These are phyloP conservation scores for Thereva unica DNA, from an alignment of 2,888 invertebrate species.

Conservation along the genomic window DNA sequence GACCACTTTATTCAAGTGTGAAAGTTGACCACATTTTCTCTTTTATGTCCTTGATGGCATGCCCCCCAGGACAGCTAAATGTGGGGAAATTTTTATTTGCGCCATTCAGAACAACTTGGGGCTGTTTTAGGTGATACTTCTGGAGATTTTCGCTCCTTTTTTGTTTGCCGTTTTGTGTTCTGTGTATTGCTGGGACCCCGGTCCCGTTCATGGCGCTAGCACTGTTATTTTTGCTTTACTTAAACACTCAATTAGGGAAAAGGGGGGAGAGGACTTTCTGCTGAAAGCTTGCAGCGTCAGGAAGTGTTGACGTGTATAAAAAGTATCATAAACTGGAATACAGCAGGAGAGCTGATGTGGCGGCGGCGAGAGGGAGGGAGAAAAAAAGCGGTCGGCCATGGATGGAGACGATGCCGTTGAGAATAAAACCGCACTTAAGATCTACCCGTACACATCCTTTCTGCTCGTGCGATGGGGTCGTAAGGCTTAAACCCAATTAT, in stretches of 20 bases:
- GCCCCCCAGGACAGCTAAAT: slow-evolving; percentile 40
- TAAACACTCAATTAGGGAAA: slow-evolving; percentile 33
- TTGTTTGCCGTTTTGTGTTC: neutral
- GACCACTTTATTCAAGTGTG: slow-evolving; percentile 43
- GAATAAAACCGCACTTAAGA: too few relatives aligned
- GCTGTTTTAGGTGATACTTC: slow-evolving; percentile 37
- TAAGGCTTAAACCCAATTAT: too few relatives aligned
- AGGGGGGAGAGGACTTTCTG: neutral
- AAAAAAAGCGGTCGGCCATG: too few relatives aligned
- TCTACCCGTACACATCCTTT: too few relatives aligned
- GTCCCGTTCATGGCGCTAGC: neutral
- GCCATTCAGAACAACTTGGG: slow-evolving; percentile 39
- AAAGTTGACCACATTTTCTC: slow-evolving; percentile 42
- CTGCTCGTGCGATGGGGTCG: too few relatives aligned
- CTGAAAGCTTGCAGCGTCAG: too few relatives aligned
- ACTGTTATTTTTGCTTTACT: slow-evolving; percentile 32
- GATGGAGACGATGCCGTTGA: too few relatives aligned
- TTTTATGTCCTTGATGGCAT: slow-evolving; percentile 41
- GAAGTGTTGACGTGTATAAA: too few relatives aligned
- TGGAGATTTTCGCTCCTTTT: slow-evolving; percentile 1
- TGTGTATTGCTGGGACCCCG: neutral
- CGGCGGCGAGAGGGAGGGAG: too few relatives aligned
- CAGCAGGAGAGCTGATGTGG: too few relatives aligned
- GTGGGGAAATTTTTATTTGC: slow-evolving; percentile 42
- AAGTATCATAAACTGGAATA: too few relatives aligned